Evolutionary conservation across 2,113 vertebrate species (phyloP), one percentile per base, ranked within the genome.

Genomic region (Solea solea): DNA sequence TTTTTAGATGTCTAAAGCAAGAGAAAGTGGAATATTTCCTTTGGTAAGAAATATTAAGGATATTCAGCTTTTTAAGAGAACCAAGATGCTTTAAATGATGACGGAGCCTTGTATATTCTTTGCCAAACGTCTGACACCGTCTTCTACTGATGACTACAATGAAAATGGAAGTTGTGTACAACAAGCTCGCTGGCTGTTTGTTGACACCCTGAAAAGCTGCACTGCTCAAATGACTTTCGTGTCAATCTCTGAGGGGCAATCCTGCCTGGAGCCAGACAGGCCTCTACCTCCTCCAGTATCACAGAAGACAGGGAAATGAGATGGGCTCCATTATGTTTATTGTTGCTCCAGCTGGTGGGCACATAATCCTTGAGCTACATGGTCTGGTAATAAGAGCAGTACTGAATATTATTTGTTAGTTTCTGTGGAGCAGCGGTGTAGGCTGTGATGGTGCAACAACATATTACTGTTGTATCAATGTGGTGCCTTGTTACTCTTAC

Each of bases 171-270:
- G 69, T 21, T 59, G 44, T 40, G 59, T 60, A 65, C 77, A 80
- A 67, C 39, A 74, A 76, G 14, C 64, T 76, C 69, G 12, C n/a
- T 5, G 34, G 78, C 71, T 86, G 75, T 80, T 80, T 86, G 75
- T 80, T 80, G 74, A 82, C 64, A 71, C 42, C 66, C 51, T 11
- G 71, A 81, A 82, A 75, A 74, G 57, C 73, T 86, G 64, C 76
- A 61, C 52, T 52, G 63, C 34, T 7, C 64, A 75, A 82, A 89
- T 75, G 21, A 84, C 69, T 81, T 83, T 42, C 67, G 60, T 62
- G 64, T 66, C 48, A 64, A 41, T 89, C 76, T 72, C 51, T 58
- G 27, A 61, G 42, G 56, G 72, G 54, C 48, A 51, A n/a, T 8
- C 14, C 9, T 70, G 77, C 82, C 83, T 71, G 59, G 45, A 82